Evolutionary conservation across 2,888 invertebrate species (phyloP), one percentile per base, ranked within the genome.

Genomic region (Drosophila tripunctata): DNA sequence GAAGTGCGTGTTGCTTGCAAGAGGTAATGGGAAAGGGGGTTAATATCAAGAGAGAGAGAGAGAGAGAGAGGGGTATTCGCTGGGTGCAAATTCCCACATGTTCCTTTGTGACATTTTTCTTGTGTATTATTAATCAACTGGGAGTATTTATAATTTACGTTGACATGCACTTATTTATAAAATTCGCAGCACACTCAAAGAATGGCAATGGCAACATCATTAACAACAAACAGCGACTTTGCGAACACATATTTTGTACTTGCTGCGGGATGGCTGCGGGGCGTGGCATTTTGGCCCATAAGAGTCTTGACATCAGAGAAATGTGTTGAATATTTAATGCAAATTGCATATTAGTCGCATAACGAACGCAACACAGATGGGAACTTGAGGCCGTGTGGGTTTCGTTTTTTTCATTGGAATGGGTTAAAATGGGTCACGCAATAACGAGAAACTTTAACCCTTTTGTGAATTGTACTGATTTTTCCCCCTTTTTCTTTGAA

Each of bases 51-150:
- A n/a, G n/a, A n/a, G n/a, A n/a, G n/a, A n/a, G 22, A 27, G 8
- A 8, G 15, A 2, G 21, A 4, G 0, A 1, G 22, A 15, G 10
- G 17, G 48, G 30, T 10, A 7, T 35, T 17, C 33, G 48, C 27
- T 43, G 41, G 55, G 22, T 50, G 27, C 21, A 48, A 66, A 72
- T 66, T 75, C 47, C 52, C 44, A 38, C 58, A 72, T 87, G 70
- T 71, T 86, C 81, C 85, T 81, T 85, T 69, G 73, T 87, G 78
- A 81, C 82, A 78, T 81, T 75, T 81, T 60, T 54, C 70, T 67
- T 73, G 64, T 72, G 71, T 76, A 82, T 87, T 83, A 87, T 83
- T 83, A 83, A 83, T 83, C 88, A 83, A 83, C 71, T 63, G 82
- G 67, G 83, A 67, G 67, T 64, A 76, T 87, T 78, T 75, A 80